Evolutionary conservation across 2,113 vertebrate species (phyloP).

Genomic region (Polypterus senegalus): DNA sequence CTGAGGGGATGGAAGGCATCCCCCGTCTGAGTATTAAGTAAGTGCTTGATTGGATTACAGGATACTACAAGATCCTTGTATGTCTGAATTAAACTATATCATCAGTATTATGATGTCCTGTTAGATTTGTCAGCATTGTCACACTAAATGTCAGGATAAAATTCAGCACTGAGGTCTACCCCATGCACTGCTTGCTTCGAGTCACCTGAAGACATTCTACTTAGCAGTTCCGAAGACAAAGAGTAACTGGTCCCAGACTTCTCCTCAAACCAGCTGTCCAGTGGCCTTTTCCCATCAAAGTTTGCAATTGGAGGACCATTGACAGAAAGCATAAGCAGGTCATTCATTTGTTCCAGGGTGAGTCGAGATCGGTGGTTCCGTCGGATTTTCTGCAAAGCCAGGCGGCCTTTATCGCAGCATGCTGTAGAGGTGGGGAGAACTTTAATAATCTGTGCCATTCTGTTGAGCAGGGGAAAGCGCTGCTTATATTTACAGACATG

Average conservation of each 20-base stretch:
- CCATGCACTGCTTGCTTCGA: slow-evolving; percentile 67
- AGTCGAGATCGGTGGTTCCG: slow-evolving; percentile 77
- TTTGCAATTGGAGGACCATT: slow-evolving; percentile 73
- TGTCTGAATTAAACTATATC: too few species aligned
- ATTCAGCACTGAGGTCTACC: slow-evolving; percentile 66
- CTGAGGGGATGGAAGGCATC: too few species aligned
- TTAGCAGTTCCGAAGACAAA: slow-evolving; percentile 66
- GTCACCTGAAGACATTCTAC: slow-evolving; percentile 65
- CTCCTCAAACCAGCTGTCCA: slow-evolving; percentile 96
- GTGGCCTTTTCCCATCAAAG: slow-evolving; percentile 81
- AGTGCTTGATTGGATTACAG: too few species aligned
- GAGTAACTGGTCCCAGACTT: slow-evolving; percentile 79
- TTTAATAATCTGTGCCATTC: slow-evolving; percentile 70
- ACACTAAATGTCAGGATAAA: slow-evolving; percentile 62
- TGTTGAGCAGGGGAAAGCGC: slow-evolving; percentile 77
- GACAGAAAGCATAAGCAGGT: slow-evolving; percentile 70
- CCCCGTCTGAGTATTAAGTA: too few species aligned
- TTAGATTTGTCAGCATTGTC: too few species aligned
- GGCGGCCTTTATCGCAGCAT: slow-evolving; percentile 82
- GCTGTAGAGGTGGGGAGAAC: slow-evolving; percentile 76
- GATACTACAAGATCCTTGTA: too few species aligned
- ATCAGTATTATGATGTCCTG: too few species aligned
- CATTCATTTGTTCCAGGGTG: slow-evolving; percentile 79
- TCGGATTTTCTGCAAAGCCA: slow-evolving; percentile 65
- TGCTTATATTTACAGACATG: slow-evolving; percentile 82